Base-by-base conservation (phyloP, 1,140 invertebrate genomes). In the Notospermus geniculatus region DNA sequence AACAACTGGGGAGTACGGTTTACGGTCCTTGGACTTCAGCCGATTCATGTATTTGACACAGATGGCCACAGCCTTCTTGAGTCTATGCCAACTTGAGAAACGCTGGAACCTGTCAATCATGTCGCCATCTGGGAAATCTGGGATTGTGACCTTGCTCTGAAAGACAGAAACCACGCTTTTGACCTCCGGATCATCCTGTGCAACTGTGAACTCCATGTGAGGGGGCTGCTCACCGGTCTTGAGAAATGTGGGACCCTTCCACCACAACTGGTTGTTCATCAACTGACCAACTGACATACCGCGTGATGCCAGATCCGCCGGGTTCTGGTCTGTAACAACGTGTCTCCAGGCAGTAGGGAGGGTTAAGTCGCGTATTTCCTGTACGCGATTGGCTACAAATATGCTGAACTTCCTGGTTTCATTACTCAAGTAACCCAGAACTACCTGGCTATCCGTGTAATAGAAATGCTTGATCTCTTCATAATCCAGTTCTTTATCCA, bases 311-410 rank as follows among this genome's bases (percentile, higher is more conserved):
- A 59, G 13, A 53, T 68, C 62, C 5, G 65, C 63, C 19, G 68
- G 63, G 54, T 70, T 68, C 11, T 61, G 39, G 0, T 58, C 19
- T 11, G 64, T 27, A 5, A n/a, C 17, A 2, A 71, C 62, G 55
- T 69, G 55, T 11, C 13, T 29, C 64, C 58, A 71, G 25, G 66
- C 63, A 23, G 46, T 7, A 17, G 62, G 22, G 0, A 41, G 23
- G 1, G 62, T 57, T 15, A 15, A 1, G 13, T 66, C 56, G 54
- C 59, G 54, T 13, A 65, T 68, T 15, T 60, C 32, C 36, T 68
- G 64, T 17, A 66, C 62, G 1, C 64, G 2, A 27, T 69, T 66
- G 1, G 59, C 59, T 17, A 68, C 66, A 59, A 64, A 70, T 11
- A 60, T 54, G 46, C 67, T 60, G 52, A 68, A 68, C 32, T 59